Base-by-base conservation (phyloP, 1,140 invertebrate genomes). In the Epicauta chinensis region DNA sequence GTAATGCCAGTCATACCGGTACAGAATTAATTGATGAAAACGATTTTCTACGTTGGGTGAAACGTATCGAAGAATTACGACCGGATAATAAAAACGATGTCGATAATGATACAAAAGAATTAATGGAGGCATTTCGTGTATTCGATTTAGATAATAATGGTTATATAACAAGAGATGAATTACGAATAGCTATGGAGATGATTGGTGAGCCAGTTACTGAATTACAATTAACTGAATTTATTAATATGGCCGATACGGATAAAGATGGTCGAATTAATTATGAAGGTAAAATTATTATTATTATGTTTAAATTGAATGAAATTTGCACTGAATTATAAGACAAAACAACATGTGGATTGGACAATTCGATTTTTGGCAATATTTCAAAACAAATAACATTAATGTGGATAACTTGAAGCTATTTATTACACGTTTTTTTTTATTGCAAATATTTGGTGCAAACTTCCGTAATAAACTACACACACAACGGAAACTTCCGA, bases 81-180 rank as follows among this genome's bases (percentile, higher is more conserved):
- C 79, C 81, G 3, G 76, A 81, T 55, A 67, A 72, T 42, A 76
- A 77, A 51, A 78, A 80, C 58, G 62, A 79, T 9, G 81, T 82
- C 59, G 63, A 82, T n/a, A 82, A 84, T 65, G 75, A 79, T 56
- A 80, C 78, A 31, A 74, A 81, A 65, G 84, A 88, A 67, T 71
- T 88, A 46, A 75, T 85, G 55, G 84, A 84, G 17, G 86, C 86
- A 53, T 88, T 88, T 71, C 77, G 81, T 64, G 85, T 88, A 42
- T 87, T 88, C 67, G 86, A 88, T 71, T 77, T 82, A 41, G 85
- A 88, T 63, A 77, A 80, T 56, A 86, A 87, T 69, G 85, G 85
- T 2, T 88, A 80, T 64, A 87, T 88, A 61, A 86, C 84, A 32
- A 75, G 82, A 65, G 84, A 87, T 64, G 86, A 88, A 71, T 69